Evolutionary conservation across 2,113 vertebrate genomes (phyloP), one percentile per base, ranked within the genome.

Genomic region (Romanogobio albipinnatus): DNA sequence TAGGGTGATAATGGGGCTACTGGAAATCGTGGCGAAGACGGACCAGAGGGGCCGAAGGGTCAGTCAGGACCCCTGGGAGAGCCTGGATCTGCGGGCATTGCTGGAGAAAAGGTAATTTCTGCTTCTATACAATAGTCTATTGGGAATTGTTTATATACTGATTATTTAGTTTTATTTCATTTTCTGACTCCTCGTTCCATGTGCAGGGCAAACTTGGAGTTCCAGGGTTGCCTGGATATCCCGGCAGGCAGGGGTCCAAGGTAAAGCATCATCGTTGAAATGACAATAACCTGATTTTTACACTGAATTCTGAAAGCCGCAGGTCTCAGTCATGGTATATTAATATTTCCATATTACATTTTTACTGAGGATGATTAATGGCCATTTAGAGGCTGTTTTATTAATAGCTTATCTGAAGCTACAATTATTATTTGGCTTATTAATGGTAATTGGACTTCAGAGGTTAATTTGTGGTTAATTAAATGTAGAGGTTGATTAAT

Each of bases 21-120:
- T 2, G 97, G 97, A 13, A 17, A 86, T 17, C 94, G 91, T 0
- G 97, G 97, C 71, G 97, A 98, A 82, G 97, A 98, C 13, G 97
- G 97, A 19, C 92, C 95, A 0, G 97, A 98, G 85, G 97, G 97
- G 2, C 90, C 51, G 1, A 98, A 98, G 91, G 97, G 97, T 8
- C 96, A 96, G 59, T 84, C 26, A 6, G 97, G 97, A 36, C 93
- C 85, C 9, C 0, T 86, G 1, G 97, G 97, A 11, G 95, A 97
- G n/a, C 0, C 83, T 1, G 97, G 97, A 3, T 14, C 89, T 59
- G 7, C n/a, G 0, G 97, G 97, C 6, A 90, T 87, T 2, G 91
- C 94, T 9, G 97, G 97, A 3, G 97, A 98, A 88, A 98, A 98
- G 96, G 97, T 97, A 15, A 71, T 15, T 58, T 26, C 56, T 51